phyloP scores from a whole-genome alignment of 2,888 invertebrate species.

The Diplazon laetatorius region DNA sequence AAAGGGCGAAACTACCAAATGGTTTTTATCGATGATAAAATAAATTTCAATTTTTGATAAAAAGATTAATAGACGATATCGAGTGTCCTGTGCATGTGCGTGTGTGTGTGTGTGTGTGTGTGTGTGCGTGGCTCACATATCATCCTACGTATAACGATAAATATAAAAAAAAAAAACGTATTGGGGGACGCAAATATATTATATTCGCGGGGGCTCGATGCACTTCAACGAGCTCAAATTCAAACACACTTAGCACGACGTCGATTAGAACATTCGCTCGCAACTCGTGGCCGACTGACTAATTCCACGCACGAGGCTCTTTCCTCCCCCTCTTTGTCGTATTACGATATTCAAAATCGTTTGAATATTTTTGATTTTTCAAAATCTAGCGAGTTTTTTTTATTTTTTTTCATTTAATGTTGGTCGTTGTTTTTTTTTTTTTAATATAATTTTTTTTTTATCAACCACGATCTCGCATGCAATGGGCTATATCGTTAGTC shows the following conservation, averaged over 20 bases:
- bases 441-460: background rate
- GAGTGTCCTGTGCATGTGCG: conserved; percentile 38
- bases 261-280: conserved; percentile 25
- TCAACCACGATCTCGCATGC: conserved; percentile 30
- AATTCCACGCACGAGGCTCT: conserved; percentile 17
- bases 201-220: too few relatives aligned
- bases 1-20: too few relatives aligned
- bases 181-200: conserved; percentile 19
- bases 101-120: conserved; percentile 14
- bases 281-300: conserved; percentile 22
- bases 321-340: background rate
- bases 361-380: conserved; percentile 9
- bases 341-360: too few relatives aligned
- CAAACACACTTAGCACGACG: conserved; percentile 27
- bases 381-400: conserved; percentile 27
- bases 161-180: too few relatives aligned
- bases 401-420: too few relatives aligned
- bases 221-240: conserved; percentile 13
- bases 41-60: conserved; percentile 80
- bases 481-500: conserved; percentile 9
- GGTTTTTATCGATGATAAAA: conserved; percentile 76
- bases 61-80: conserved; percentile 65
- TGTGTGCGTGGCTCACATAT: conserved; percentile 40
- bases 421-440: too few relatives aligned
- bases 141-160: conserved; percentile 61